Conservation (phyloP, 2,797 vertebrate species). For the Anabas testudineus region DNA sequence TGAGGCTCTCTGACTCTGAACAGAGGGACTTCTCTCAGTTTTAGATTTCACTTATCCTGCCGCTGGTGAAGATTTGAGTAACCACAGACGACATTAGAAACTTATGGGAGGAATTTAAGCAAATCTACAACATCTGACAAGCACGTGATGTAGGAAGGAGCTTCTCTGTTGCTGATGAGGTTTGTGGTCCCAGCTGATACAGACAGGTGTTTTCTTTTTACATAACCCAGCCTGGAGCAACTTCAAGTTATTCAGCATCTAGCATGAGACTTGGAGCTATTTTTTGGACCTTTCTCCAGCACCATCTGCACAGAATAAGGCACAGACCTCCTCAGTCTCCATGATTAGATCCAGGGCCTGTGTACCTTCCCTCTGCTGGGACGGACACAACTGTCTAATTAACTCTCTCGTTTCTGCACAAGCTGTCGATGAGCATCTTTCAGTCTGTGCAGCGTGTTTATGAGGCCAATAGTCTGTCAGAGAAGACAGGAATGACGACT, state of each 20-base stretch:
- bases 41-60: conserved; percentile 1
- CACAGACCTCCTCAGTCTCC: conserved; percentile 29
- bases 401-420: conserved; percentile 57
- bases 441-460: conserved; percentile 37
- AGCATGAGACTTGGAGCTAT: not conserved
- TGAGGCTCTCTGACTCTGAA: not conserved
- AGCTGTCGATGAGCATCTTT: conserved; percentile 56
- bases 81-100: not conserved
- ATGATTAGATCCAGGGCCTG: conserved; percentile 65
- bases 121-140: not conserved
- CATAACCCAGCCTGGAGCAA: not conserved
- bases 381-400: conserved; percentile 60
- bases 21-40: not conserved
- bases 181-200: not conserved
- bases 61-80: not conserved
- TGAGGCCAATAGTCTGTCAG: conserved; percentile 33
- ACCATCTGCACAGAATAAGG: conserved; percentile 49
- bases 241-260: not conserved
- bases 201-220: not conserved
- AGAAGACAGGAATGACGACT: not conserved
- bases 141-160: not conserved
- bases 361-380: conserved; percentile 43
- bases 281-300: conserved; percentile 2
- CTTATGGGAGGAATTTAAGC: not conserved
- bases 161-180: not conserved